Base-by-base conservation (phyloP, 2,888 invertebrate genomes). In the Chorisops tibialis region DNA sequence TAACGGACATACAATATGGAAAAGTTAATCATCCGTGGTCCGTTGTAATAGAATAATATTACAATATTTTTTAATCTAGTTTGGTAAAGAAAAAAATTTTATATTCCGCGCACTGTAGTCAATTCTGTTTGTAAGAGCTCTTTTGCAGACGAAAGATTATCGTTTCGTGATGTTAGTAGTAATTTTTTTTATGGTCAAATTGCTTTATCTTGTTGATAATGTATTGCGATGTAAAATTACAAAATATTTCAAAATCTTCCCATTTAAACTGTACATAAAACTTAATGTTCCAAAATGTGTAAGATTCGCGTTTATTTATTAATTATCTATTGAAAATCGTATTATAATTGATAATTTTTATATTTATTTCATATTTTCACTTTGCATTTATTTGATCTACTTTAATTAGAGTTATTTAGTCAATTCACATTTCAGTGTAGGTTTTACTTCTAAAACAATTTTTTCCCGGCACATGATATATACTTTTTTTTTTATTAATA, bases 1-100 rank as follows among this genome's bases (percentile, higher is more conserved):
- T 99, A 35, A 82, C 85, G 7, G 92, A 92, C 70, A 98, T 99
- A 68, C 96, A 96, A 74, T 94, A 93, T 74, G 94, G 95, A 4
- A 84, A 87, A 72, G 81, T 91, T 69, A 81, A 87, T 16, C 93
- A 94, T 74, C 89, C 91, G 1, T 94, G 90, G 89, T 85, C 88
- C 47, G 80, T 86, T 66, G 75, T 80, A 12, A 83, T 89, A 65
- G 85, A 87, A 67, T 84, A 73, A 70, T 38, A 6, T n/a, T n/a
- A n/a, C n/a, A n/a, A 41, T 16, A 11, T 6, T 16, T 41, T 41
- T 41, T 16, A 41, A 12, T 14, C 5, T 41, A 14, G 16, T 7
- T 30, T 30, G 30, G 5, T 30, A 43, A 45, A 12, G 18, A 22
- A 18, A 30, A 43, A 6, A 45, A 22, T 43, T 56, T 30, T 30